Conservation (phyloP, 2,113 vertebrate genomes). For the Oophaga pumilio region DNA sequence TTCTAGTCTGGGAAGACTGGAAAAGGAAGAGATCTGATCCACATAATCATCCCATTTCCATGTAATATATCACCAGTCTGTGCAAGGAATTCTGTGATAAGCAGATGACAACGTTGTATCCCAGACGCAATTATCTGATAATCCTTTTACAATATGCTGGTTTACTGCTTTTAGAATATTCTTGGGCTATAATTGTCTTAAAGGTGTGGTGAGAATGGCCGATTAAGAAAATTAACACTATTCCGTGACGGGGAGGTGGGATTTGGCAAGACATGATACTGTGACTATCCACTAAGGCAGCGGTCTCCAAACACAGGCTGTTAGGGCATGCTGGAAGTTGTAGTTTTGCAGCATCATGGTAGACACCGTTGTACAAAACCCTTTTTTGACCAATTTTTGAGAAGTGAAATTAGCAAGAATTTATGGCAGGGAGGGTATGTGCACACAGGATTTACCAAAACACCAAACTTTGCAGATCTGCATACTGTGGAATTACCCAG, state of each 20-base stretch:
- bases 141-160: conserved; percentile 16
- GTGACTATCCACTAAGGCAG: no score
- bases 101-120: background rate
- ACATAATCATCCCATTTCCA: background rate
- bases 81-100: background rate
- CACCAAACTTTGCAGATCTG: no score
- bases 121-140: background rate
- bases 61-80: background rate
- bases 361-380: no score
- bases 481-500: no score
- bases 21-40: background rate
- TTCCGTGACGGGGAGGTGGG: background rate
- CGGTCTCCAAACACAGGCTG: no score
- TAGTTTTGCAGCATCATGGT: no score
- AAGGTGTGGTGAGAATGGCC: conserved; percentile 27
- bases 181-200: background rate
- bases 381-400: no score
- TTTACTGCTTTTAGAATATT: background rate
- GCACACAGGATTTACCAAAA: no score
- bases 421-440: no score
- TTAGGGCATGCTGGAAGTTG: no score
- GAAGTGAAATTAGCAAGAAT: no score
- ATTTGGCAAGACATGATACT: background rate
- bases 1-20: background rate
- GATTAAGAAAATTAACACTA: conserved; percentile 1